Conservation (phyloP, 2,888 invertebrate species). For the Dinocampus coccinellae region DNA sequence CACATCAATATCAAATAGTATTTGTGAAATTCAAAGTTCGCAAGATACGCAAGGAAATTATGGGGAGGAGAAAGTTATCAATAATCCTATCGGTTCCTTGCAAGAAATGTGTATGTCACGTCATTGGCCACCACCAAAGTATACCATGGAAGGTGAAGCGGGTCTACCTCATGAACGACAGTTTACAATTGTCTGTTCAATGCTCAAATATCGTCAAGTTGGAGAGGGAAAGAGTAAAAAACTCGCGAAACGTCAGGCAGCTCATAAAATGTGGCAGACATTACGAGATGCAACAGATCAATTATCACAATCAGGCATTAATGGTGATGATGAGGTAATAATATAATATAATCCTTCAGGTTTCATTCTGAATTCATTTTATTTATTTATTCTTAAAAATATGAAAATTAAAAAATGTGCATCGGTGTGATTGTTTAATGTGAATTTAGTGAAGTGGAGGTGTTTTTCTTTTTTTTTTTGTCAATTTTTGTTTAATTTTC, state of each 20-base stretch:
- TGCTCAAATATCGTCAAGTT: slow-evolving; percentile 86
- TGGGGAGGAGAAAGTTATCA: slow-evolving; percentile 84
- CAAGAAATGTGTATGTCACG: slow-evolving; percentile 97
- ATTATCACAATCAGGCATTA: slow-evolving; percentile 72
- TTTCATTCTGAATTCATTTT: neutral
- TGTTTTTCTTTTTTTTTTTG: slow-evolving; percentile 47
- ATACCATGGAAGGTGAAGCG: slow-evolving; percentile 89
- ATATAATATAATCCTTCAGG: neutral
- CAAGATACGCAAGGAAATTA: slow-evolving; percentile 60
- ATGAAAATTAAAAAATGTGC: slow-evolving; percentile 9
- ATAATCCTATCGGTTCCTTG: slow-evolving; percentile 95
- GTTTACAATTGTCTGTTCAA: slow-evolving; percentile 92
- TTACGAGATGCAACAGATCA: slow-evolving; percentile 83
- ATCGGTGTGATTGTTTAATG: slow-evolving; percentile 43
- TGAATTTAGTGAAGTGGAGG: slow-evolving; percentile 64
- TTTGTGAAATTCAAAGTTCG: slow-evolving; percentile 68
- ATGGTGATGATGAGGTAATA: slow-evolving; percentile 81
- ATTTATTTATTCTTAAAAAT: neutral
- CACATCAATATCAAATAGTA: slow-evolving; percentile 61
- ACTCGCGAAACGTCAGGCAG: slow-evolving; percentile 95
- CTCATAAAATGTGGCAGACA: slow-evolving; percentile 92
- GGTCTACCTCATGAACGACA: slow-evolving; percentile 94
- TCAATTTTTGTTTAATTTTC: too few species aligned
- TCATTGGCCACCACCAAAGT: slow-evolving; percentile 94
- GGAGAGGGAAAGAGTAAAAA: slow-evolving; percentile 96